phyloP scores from a whole-genome alignment of 1,140 invertebrate species.

The Eriosoma lanigerum region DNA sequence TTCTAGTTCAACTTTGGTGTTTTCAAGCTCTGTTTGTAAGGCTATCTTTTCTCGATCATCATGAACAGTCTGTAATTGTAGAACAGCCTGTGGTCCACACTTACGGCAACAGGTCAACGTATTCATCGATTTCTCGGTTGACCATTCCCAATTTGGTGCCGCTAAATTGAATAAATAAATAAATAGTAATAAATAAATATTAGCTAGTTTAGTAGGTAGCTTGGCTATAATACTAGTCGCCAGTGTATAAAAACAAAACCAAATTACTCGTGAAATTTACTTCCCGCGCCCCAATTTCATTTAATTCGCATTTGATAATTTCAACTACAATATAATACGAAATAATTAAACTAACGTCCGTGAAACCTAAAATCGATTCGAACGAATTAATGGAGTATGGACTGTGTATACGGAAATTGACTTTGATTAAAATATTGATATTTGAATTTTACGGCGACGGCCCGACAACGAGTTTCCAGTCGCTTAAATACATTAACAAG shows the following conservation, averaged over 20 bases:
- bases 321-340: neutral
- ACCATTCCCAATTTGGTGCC: constrained; percentile 53
- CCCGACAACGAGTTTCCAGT: neutral
- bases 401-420: neutral
- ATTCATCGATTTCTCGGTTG: constrained; percentile 52
- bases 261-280: constrained; percentile 13
- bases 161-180: constrained; percentile 18
- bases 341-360: constrained; percentile 27
- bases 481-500: neutral
- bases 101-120: constrained; percentile 54
- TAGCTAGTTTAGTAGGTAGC: neutral
- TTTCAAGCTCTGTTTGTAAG: constrained; percentile 60
- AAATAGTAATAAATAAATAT: neutral
- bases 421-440: constrained; percentile 5
- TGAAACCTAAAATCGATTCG: constrained; percentile 16
- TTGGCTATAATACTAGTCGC: neutral
- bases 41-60: constrained; percentile 56
- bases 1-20: constrained; percentile 61
- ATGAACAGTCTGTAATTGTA: constrained; percentile 52
- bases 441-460: no score
- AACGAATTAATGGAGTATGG: neutral
- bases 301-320: neutral
- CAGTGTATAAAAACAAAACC: constrained; percentile 17
- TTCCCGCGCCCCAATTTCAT: constrained; percentile 16
- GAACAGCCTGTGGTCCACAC: constrained; percentile 55